A percentile compares a stretch with the other conserved stretches of the same genome.
Conservation (phyloP, 1,140 invertebrate genomes). For the Pteromalus puparum region DNA sequence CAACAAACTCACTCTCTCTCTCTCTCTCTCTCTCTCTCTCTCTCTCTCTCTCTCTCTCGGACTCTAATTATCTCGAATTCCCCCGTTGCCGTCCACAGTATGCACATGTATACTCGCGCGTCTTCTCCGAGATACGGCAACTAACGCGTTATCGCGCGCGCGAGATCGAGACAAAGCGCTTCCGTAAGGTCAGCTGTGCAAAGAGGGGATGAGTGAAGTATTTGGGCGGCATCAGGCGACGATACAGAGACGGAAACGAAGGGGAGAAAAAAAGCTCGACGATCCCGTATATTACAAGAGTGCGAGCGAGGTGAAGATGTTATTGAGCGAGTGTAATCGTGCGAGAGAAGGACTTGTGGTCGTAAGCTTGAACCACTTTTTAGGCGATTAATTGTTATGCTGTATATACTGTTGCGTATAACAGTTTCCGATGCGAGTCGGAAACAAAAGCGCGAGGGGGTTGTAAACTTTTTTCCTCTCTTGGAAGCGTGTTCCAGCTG, state of each 20-base stretch:
- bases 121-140: neutral
- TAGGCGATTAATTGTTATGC: neutral
- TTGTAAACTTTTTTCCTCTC: too few relatives aligned
- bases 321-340: neutral
- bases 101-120: neutral
- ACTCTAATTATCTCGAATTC: conserved; percentile 29
- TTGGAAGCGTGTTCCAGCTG: too few relatives aligned
- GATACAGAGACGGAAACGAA: conserved; percentile 12
- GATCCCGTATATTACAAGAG: too few relatives aligned
- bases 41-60: neutral
- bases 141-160: neutral
- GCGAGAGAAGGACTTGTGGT: neutral
- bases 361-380: neutral
- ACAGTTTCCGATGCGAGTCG: too few relatives aligned
- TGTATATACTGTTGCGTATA: too few relatives aligned
- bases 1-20: neutral
- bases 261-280: neutral
- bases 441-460: too few relatives aligned
- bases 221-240: too few relatives aligned
- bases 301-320: too few relatives aligned
- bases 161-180: neutral
- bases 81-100: neutral
- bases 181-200: neutral
- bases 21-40: neutral
- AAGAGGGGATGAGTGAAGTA: neutral